These are phyloP conservation scores for Neoitamus cyanurus DNA, from an alignment of 2,888 invertebrate genomes.

Conservation along the genomic window DNA sequence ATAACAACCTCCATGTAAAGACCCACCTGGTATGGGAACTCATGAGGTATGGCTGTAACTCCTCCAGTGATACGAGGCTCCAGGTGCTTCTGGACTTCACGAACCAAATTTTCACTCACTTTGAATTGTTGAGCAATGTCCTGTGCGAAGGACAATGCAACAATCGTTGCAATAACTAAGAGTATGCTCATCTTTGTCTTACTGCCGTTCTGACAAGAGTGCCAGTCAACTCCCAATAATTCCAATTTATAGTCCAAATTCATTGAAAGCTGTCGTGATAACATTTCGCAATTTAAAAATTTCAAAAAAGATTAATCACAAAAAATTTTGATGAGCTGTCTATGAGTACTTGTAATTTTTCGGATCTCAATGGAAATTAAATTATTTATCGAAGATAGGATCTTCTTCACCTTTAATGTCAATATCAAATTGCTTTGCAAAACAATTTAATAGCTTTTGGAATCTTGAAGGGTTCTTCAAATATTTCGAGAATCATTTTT, in stretches of 20 bases:
- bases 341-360: not conserved
- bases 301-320: not conserved
- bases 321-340: not conserved
- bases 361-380: not conserved
- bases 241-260: not conserved
- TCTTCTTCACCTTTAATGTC: not conserved
- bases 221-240: not conserved
- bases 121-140: not conserved
- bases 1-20: not conserved
- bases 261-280: not conserved
- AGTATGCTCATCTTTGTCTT: not conserved
- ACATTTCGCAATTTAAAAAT: not conserved
- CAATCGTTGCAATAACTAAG: not conserved
- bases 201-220: not conserved
- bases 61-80: not conserved
- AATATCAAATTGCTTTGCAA: not conserved
- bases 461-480: too few relatives aligned
- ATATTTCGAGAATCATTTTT: not conserved
- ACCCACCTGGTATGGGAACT: not conserved
- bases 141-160: conserved; percentile 13
- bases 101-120: not conserved
- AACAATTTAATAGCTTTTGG: too few relatives aligned
- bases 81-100: not conserved
- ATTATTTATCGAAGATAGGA: not conserved
- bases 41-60: not conserved